A percentile compares a stretch with the other conserved stretches of the same genome.
Evolutionary conservation across 2,113 vertebrate genomes (phyloP).

Genomic region (Psephotus haematonotus): DNA sequence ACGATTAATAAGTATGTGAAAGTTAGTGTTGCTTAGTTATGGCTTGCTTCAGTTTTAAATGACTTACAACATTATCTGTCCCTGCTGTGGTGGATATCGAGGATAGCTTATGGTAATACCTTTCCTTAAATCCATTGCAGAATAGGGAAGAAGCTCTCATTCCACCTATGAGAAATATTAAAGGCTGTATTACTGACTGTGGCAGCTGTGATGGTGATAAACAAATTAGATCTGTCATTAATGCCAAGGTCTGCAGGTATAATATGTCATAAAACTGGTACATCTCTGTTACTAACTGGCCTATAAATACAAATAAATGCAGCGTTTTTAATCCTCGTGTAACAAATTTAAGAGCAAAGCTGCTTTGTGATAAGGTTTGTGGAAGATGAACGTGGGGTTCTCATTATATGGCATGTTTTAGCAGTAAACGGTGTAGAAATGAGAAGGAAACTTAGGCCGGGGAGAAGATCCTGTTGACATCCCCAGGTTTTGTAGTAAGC

Average conservation of each 20-base stretch:
- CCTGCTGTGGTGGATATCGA: neutral
- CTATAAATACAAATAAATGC: neutral
- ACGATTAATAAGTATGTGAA: neutral
- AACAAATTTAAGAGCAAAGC: neutral
- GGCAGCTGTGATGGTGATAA: slow-evolving; percentile 30
- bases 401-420: neutral
- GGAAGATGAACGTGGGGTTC: neutral
- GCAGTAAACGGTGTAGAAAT: neutral
- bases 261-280: neutral
- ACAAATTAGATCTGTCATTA: slow-evolving; percentile 54
- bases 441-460: neutral
- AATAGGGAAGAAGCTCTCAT: neutral
- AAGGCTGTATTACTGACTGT: neutral
- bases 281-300: neutral
- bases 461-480: neutral
- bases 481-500: neutral
- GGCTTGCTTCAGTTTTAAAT: slow-evolving; percentile 32
- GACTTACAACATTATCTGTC: neutral
- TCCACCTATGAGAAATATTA: slow-evolving; percentile 9
- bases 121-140: slow-evolving; percentile 26
- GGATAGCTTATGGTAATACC: neutral
- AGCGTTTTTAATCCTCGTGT: neutral
- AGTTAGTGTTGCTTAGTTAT: slow-evolving; percentile 1
- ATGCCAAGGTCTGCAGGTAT: neutral
- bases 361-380: neutral